Base-by-base conservation (phyloP, 2,113 vertebrate genomes). In the Vanacampus margaritifer region DNA sequence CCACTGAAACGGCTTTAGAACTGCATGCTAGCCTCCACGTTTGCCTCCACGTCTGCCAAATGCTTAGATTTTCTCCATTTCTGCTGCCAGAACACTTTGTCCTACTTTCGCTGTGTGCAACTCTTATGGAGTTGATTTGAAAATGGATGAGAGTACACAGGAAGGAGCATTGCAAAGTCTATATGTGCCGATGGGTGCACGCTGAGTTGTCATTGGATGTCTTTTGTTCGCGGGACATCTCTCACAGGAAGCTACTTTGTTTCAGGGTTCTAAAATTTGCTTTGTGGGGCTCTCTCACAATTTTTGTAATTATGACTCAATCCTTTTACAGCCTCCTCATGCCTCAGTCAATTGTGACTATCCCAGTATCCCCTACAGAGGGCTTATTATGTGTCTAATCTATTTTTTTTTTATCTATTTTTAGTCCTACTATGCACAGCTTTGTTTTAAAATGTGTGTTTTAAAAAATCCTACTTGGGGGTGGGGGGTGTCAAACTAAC, bases 61-160 rank as follows among this genome's bases (percentile, higher is more conserved):
- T 65, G 68, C 67, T 87, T 83, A 83, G 79, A 78, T 80, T 84
- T 86, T 81, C 82, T 88, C 79, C 82, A 73, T 77, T 82, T 83
- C 72, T 67, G 71, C 54, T 73, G 80, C 81, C 83, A 83, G 81
- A 87, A 78, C 82, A 84, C 77, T 87, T 85, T 86, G 83, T 84
- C 77, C 86, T 79, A 84, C 75, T 82, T 89, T 87, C 69, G 79
- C 62, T 58, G 76, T 75, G 68, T 76, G 75, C 79, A 80, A 76
- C 66, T 86, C 76, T 77, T 71, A 53, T 43, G 61, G 63, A 59
- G 51, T 72, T 77, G 74, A 69, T 69, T 75, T 19, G 56, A 69
- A 84, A 70, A 70, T 69, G 64, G 53, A 7, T 43, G 53, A n/a
- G 21, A 2, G 24, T 9, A 32, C 54, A 32, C 32, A 32, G 23